Evolutionary conservation across 2,888 invertebrate species (phyloP).

Genomic region (Amphipyra tragopoginis): DNA sequence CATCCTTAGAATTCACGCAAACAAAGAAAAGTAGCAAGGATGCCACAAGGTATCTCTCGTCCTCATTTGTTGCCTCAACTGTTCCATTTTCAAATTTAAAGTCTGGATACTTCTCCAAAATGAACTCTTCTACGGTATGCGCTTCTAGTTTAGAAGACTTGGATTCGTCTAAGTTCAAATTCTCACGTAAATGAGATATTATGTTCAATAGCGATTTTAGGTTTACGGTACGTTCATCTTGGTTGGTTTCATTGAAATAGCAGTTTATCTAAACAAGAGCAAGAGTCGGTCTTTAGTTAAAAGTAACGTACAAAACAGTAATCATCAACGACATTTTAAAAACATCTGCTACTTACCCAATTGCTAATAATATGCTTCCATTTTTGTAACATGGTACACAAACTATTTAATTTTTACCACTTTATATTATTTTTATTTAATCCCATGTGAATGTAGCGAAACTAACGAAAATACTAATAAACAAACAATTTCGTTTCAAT

Average conservation of each 20-base stretch:
- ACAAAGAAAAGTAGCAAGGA: constrained; percentile 88
- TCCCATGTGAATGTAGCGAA: constrained; percentile 45
- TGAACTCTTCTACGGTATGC: constrained; percentile 79
- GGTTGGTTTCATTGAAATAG: constrained; percentile 73
- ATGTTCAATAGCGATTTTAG: constrained; percentile 75
- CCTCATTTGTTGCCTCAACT: constrained; percentile 68
- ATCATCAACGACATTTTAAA: constrained; percentile 13
- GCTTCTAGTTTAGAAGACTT: constrained; percentile 82
- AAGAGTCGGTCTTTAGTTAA: neutral
- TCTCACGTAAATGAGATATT: constrained; percentile 80
- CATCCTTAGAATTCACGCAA: constrained; percentile 88
- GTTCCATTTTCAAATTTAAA: constrained; percentile 82
- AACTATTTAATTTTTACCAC: constrained; percentile 41
- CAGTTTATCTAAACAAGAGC: constrained; percentile 82
- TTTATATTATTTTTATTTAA: constrained; percentile 30
- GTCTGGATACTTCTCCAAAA: constrained; percentile 85
- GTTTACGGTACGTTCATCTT: constrained; percentile 68
- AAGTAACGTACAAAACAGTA: constrained; percentile 6
- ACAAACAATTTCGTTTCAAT: constrained; percentile 71
- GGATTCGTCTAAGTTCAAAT: constrained; percentile 80
- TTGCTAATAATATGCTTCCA: constrained; percentile 84
- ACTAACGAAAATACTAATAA: constrained; percentile 63
- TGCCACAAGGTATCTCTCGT: constrained; percentile 81
- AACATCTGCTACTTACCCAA: constrained; percentile 76
- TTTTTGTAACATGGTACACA: constrained; percentile 77